These are phyloP conservation scores for Sander lucioperca DNA, from an alignment of 2,113 vertebrate genomes.

Conservation along the genomic window DNA sequence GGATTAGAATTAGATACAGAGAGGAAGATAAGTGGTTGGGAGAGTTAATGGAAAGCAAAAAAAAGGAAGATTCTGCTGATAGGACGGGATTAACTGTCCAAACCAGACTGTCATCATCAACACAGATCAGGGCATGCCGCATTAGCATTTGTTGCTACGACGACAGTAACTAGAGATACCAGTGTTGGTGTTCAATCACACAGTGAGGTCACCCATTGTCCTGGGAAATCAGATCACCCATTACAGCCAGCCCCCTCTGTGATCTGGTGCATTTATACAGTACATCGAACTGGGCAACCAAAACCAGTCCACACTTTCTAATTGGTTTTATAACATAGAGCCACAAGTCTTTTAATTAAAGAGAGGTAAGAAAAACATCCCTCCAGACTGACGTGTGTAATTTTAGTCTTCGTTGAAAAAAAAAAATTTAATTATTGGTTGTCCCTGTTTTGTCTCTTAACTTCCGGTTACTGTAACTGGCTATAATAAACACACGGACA, in stretches of 20 bases:
- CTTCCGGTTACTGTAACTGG: neutral
- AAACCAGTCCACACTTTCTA: neutral
- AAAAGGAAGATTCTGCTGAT: conserved; percentile 31
- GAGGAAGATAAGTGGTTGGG: neutral
- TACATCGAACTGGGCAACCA: conserved; percentile 14
- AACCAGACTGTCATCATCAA: conserved; percentile 61
- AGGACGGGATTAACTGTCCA: conserved; percentile 65
- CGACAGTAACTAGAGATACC: conserved; percentile 77
- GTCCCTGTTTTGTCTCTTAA: neutral
- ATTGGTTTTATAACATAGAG: neutral
- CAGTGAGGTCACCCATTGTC: conserved; percentile 71
- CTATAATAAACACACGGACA: neutral
- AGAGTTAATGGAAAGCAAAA: conserved; percentile 40
- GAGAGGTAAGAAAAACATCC: neutral
- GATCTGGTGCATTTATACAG: conserved; percentile 27
- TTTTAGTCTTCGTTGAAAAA: neutral
- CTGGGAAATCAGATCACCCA: conserved; percentile 63
- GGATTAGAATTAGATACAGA: neutral
- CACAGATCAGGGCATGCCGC: conserved; percentile 52
- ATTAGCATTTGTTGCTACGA: conserved; percentile 69
- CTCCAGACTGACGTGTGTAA: neutral
- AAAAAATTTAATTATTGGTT: neutral
- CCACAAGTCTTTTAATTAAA: neutral
- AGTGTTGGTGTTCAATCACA: conserved; percentile 63
- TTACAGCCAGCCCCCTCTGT: conserved; percentile 25